Conservation (phyloP, 2,113 vertebrate genomes). For the Urocolius indicus region DNA sequence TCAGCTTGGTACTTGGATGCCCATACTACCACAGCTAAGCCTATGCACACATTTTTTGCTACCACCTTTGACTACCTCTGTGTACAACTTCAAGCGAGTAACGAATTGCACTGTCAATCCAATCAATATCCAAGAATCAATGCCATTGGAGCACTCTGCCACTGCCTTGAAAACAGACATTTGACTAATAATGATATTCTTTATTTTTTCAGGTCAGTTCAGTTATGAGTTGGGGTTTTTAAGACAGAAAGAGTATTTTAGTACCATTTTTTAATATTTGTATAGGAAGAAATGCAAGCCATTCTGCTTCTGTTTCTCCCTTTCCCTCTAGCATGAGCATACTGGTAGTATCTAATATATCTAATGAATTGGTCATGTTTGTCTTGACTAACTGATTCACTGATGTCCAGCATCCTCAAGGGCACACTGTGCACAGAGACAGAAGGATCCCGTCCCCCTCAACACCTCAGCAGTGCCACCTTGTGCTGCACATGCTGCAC, state of each 20-base stretch:
- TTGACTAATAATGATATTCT: neutral
- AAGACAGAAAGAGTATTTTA: neutral
- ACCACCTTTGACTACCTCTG: neutral
- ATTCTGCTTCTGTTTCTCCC: neutral
- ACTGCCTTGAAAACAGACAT: neutral
- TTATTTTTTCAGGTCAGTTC: neutral
- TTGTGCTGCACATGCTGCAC: neutral
- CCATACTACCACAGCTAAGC: neutral
- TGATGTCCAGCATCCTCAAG: rapidly evolving
- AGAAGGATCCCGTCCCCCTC: neutral
- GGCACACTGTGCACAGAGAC: neutral
- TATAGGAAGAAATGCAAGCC: neutral
- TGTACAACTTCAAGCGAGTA: neutral
- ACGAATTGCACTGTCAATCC: neutral
- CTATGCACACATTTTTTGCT: neutral
- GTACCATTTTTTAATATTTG: neutral
- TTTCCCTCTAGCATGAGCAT: neutral
- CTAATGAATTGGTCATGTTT: neutral
- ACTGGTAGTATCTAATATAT: neutral
- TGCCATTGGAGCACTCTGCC: neutral
- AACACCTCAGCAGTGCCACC: neutral
- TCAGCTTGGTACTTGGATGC: neutral
- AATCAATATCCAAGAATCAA: neutral
- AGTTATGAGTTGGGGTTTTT: neutral
- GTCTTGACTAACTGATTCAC: neutral